Evolutionary conservation across 2,797 vertebrate species (phyloP).

Genomic region (Manis javanica): DNA sequence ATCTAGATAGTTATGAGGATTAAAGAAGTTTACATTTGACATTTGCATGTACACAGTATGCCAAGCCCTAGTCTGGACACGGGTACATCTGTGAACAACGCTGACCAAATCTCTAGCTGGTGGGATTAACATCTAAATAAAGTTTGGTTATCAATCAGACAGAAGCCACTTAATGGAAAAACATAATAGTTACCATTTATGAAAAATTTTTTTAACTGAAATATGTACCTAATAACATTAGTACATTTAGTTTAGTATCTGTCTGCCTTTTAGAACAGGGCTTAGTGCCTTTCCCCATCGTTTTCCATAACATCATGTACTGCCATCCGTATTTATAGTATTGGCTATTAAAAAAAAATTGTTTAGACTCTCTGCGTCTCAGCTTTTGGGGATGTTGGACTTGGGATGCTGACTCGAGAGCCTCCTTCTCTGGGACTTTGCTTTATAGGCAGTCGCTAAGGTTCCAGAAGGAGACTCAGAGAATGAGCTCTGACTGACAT

Average conservation of each 20-base stretch:
- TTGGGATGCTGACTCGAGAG: not conserved
- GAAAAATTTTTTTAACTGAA: not conserved
- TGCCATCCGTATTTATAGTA: not conserved
- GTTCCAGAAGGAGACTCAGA: not conserved
- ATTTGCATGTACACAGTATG: not conserved
- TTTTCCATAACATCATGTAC: not conserved
- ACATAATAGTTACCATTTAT: not conserved
- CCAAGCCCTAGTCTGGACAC: not conserved
- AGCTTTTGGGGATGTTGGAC: not conserved
- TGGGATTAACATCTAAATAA: not conserved
- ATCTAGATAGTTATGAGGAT: slow-evolving; percentile 16
- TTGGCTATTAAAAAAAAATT: slow-evolving; percentile 6
- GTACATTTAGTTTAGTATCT: not conserved
- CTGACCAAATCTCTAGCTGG: not conserved
- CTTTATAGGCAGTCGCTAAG: not conserved
- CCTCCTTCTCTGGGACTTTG: not conserved
- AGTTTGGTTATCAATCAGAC: not conserved
- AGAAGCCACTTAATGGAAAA: not conserved
- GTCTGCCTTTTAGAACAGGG: not conserved
- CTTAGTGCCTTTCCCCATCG: not conserved
- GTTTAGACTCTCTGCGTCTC: not conserved
- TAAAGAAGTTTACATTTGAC: not conserved
- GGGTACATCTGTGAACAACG: not conserved
- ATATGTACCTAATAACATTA: not conserved
- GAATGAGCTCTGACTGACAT: slow-evolving; percentile 23